Base-by-base conservation (phyloP, 2,797 vertebrate species). In the Cirrhinus mrigala region DNA sequence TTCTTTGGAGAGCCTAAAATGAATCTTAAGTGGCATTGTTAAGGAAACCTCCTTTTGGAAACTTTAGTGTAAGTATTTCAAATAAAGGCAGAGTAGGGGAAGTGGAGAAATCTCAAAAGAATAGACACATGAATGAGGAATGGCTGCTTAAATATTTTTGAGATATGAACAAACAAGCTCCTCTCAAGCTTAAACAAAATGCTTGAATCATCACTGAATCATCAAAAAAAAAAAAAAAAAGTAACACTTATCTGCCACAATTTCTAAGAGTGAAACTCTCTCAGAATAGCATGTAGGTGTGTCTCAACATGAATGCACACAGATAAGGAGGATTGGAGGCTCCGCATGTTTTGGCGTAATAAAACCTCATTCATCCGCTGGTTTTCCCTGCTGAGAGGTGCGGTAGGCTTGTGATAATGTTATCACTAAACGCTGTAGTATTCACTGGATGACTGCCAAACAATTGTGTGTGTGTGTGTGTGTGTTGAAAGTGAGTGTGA, bases 381-480 rank as follows among this genome's bases (percentile, higher is more conserved):
- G 44, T 24, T 74, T 37, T 75, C 87, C 33, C 83, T 50, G 75
- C 79, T 82, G 77, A 79, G 86, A 83, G 81, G 78, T 48, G 77
- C 62, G 10, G 66, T n/a, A 89, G 90, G 88, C 88, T 90, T 84
- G 79, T 79, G 89, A 85, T 87, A 88, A 87, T 80, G 89, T 91
- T 93, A 92, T 94, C 92, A 90, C 86, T 92, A 88, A 27, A 48
- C 58, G 92, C 81, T 93, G 92, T 93, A 94, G 93, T 94, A 94
- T 94, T 94, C 50, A 87, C 88, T 94, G 94, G 94, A 92, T 1
- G 48, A 0, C 87, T 91, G 93, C 93, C 94, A 95, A 89, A 86
- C 83, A 69, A 74, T 73, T 16, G n/a, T 76, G 54, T 64, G 81
- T 75, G 33, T 64, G 80, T 76, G 56, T 82, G 76, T 71, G 60